These are phyloP conservation scores for Upupa epops DNA, from an alignment of 2,113 vertebrate species.

Conservation along the genomic window DNA sequence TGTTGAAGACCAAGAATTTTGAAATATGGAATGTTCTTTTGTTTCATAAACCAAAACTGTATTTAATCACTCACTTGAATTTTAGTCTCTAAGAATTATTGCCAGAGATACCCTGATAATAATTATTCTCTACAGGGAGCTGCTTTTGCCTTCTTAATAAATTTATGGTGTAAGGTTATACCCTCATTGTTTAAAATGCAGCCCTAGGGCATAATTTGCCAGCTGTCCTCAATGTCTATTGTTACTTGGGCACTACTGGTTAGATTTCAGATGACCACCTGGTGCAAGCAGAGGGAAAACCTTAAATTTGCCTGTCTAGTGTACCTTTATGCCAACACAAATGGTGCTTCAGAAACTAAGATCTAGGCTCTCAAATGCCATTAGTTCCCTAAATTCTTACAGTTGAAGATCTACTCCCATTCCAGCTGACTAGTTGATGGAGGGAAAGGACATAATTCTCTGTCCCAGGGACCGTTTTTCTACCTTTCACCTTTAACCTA, in stretches of 20 bases:
- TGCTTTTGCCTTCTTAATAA: constrained; percentile 7
- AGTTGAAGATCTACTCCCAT: background rate
- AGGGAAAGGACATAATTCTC: background rate
- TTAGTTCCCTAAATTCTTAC: background rate
- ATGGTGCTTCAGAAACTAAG: background rate
- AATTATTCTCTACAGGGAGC: background rate
- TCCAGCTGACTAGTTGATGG: background rate
- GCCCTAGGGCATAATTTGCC: constrained; percentile 18
- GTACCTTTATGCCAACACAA: background rate
- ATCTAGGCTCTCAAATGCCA: background rate
- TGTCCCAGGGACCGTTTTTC: background rate
- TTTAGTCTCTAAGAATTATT: background rate
- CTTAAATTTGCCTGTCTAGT: background rate
- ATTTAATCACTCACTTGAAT: background rate
- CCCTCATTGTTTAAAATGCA: background rate
- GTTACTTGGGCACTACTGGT: background rate
- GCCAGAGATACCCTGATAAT: background rate
- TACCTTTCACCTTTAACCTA: background rate
- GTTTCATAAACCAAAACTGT: background rate
- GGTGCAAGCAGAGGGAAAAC: background rate
- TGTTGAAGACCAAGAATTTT: background rate
- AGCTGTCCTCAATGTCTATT: constrained; percentile 5
- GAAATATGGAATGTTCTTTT: background rate
- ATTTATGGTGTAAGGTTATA: background rate
- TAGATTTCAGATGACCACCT: constrained; percentile 11